Base-by-base conservation (phyloP, 1,140 invertebrate species). In the Drosophila carrolli region DNA sequence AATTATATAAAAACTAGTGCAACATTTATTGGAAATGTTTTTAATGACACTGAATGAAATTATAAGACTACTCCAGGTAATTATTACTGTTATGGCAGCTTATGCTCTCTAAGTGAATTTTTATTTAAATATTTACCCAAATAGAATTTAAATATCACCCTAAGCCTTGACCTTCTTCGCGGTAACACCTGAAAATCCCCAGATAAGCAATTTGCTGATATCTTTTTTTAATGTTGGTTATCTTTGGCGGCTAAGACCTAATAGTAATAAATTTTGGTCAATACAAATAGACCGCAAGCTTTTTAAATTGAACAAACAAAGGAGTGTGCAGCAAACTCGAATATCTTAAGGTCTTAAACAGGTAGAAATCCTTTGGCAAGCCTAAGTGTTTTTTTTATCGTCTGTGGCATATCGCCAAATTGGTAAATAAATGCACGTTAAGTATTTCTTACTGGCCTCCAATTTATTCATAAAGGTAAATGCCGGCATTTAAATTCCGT, bases 401-500 rank as follows among this genome's bases (percentile, higher is more conserved):
- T 35, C 10, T 44, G 38, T 41, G 70, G 70, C 70, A 51, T 60
- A 41, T 47, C 55, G 41, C 54, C 37, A 67, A 72, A 58, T 78
- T 76, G 82, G 75, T 78, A 76, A 57, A 57, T 66, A 74, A 85
- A 53, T 59, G 65, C 66, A 72, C 57, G 65, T 40, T 47, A 51
- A 46, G 37, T 50, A 55, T 66, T 85, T 62, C 55, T 70, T 46
- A 61, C 32, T 70, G 82, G 56, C 82, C 82, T 88, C 66, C 75
- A 79, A 67, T 54, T 88, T 88, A 86, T 86, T 86, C 75, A 88
- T 88, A 70, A 86, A 86, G 83, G 71, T 76, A 79, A 86, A 56
- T 59, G 70, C 79, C 79, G 76, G 84, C 79, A 89, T 86, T 86
- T 79, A 88, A 80, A 86, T 86, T 86, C 83, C 63, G 43, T 44